These are phyloP conservation scores for Pangasius larnaudii DNA, from an alignment of 2,797 vertebrate genomes.

Conservation along the genomic window DNA sequence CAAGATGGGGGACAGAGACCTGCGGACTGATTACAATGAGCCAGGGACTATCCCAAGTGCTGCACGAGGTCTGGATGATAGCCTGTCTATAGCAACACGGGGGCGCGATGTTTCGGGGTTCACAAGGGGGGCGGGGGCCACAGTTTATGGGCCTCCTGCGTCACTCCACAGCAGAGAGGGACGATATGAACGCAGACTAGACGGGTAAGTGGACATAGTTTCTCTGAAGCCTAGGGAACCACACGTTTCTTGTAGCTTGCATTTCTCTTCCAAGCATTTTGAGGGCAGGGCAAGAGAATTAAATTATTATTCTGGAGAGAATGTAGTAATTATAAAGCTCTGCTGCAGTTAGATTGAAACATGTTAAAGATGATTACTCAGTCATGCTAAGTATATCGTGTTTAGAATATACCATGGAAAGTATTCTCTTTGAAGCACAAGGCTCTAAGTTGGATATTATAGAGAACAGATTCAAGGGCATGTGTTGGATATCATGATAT, in stretches of 20 bases:
- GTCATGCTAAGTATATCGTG: slow-evolving; percentile 55
- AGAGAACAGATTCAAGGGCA: slow-evolving; percentile 73
- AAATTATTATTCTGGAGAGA: slow-evolving; percentile 40
- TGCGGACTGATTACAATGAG: slow-evolving; percentile 99
- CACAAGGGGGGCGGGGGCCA: slow-evolving; percentile 97
- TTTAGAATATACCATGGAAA: slow-evolving; percentile 61
- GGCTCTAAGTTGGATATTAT: slow-evolving; percentile 74
- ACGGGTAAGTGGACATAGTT: slow-evolving; percentile 96
- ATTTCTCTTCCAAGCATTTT: slow-evolving; percentile 76
- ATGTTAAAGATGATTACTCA: slow-evolving; percentile 45
- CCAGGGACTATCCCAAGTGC: slow-evolving; percentile 98
- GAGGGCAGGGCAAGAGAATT: slow-evolving; percentile 37
- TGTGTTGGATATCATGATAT: slow-evolving; percentile 79
- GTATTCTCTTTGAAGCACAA: slow-evolving; percentile 68
- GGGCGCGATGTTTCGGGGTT: slow-evolving; percentile 99
- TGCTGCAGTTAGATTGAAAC: slow-evolving; percentile 30
- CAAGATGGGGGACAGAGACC: slow-evolving; percentile 99
- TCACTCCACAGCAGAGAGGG: slow-evolving; percentile 99
- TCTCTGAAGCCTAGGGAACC: slow-evolving; percentile 76
- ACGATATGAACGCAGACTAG: slow-evolving; percentile 99
- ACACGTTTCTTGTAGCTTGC: slow-evolving; percentile 74
- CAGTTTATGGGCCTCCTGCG: slow-evolving; percentile 94
- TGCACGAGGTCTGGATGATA: slow-evolving; percentile 98
- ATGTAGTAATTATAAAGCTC: slow-evolving; percentile 37
- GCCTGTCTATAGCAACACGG: slow-evolving; percentile 97